Evolutionary conservation across 2,113 vertebrate genomes (phyloP), one percentile per base, ranked within the genome.

Genomic region (Ameiurus melas): DNA sequence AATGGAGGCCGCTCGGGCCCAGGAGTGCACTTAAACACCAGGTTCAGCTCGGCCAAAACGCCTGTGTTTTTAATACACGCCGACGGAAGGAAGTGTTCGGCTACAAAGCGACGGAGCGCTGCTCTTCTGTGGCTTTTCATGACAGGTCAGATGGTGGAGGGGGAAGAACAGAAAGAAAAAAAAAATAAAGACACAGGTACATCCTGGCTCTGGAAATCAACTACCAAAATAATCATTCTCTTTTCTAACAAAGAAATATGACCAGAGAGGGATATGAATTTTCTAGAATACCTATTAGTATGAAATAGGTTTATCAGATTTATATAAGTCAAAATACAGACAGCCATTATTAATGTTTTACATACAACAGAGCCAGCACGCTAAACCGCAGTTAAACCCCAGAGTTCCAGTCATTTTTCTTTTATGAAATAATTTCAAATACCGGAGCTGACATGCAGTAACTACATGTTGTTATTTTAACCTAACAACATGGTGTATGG

Each of bases 41-140:
- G 90, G 88, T 93, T 92, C 93, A 92, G 91, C 91, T 87, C 87
- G 84, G 90, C 89, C 89, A 91, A 89, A 92, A 94, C 87, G 84
- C 86, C 79, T 66, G 79, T 89, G 89, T 91, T 94, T 85, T 92
- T 88, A 92, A 92, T 83, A 90, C 87, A 91, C 86, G 88, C 71
- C 62, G 90, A 66, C 60, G 51, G 80, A 92, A 91, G 84, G 78
- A 86, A 91, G 86, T 75, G 86, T 91, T 92, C 89, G 92, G 93
- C 92, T 93, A 90, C 89, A 93, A 93, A 93, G 90, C 89, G 90
- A 92, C 86, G 88, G 90, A 82, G 8, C 39, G 81, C 77, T 0
- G 55, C 86, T 90, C 90, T 91, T 57, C 60, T 57, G 88, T 91
- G 92, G 83, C 87, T 92, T 91, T 90, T 80, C 47, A 79, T 91